Percentiles rank a stretch among this genome's conserved stretches.
These are phyloP conservation scores for Papilio glaucus DNA, from an alignment of 1,140 invertebrate species.

Conservation along the genomic window DNA sequence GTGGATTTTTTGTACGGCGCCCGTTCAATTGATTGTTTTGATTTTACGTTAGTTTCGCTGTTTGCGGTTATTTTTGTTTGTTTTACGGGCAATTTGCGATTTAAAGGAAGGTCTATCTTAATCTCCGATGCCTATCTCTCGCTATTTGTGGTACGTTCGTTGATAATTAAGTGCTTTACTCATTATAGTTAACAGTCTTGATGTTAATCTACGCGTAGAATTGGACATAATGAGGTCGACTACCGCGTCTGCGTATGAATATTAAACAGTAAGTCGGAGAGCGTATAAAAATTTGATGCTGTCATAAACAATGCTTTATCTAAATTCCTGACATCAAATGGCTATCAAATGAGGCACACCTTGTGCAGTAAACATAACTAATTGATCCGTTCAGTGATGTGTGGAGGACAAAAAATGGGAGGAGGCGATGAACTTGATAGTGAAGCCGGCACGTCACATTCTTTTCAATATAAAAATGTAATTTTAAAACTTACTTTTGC, in stretches of 20 bases:
- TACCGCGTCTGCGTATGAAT: slow-evolving; percentile 70
- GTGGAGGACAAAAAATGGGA: slow-evolving; percentile 44
- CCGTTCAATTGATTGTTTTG: slow-evolving; percentile 61
- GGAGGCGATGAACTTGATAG: slow-evolving; percentile 38
- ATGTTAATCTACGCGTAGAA: slow-evolving; percentile 72
- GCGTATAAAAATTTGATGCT: slow-evolving; percentile 59
- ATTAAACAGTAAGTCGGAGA: slow-evolving; percentile 57
- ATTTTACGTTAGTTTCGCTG: slow-evolving; percentile 65
- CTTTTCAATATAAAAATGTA: slow-evolving; percentile 22
- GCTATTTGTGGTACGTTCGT: slow-evolving; percentile 52
- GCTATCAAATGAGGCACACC: slow-evolving; percentile 50
- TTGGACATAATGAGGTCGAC: slow-evolving; percentile 71
- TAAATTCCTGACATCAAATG: slow-evolving; percentile 54
- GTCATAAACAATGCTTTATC: slow-evolving; percentile 63
- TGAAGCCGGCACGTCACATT: neutral
- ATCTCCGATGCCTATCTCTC: slow-evolving; percentile 55
- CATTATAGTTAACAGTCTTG: slow-evolving; percentile 59
- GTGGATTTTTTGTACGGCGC: slow-evolving; percentile 54
- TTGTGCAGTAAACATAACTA: slow-evolving; percentile 49
- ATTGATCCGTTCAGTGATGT: slow-evolving; percentile 48
- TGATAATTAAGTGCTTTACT: slow-evolving; percentile 71
- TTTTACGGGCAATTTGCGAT: slow-evolving; percentile 79
- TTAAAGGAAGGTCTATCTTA: slow-evolving; percentile 51
- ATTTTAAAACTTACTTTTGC: neutral
- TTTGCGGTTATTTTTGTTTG: slow-evolving; percentile 71